Conservation (phyloP, 2,113 vertebrate genomes). For the Petromus typicus region DNA sequence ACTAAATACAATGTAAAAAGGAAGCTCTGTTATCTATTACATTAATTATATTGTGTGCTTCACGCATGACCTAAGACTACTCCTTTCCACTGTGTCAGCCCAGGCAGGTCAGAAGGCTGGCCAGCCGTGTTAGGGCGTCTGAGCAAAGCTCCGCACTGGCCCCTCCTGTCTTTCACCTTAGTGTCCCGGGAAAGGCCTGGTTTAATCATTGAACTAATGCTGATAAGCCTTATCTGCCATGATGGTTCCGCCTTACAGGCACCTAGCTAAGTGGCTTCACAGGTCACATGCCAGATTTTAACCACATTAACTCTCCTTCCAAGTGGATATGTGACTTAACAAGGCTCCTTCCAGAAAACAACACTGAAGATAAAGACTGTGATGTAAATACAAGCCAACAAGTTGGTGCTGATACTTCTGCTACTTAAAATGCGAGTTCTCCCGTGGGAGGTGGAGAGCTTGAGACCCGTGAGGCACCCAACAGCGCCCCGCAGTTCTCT, state of each 20-base stretch:
- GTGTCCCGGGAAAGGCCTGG: not conserved
- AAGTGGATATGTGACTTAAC: slow-evolving; percentile 51
- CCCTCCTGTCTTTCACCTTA: not conserved
- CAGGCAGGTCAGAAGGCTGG: not conserved
- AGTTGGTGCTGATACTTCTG: not conserved
- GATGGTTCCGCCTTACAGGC: not conserved
- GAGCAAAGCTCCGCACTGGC: not conserved
- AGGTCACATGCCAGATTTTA: slow-evolving; percentile 44
- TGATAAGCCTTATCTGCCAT: not conserved
- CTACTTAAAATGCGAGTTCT: not conserved
- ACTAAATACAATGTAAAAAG: not conserved
- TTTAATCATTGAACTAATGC: not conserved
- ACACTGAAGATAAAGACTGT: not conserved
- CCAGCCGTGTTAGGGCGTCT: not conserved
- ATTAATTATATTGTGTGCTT: not conserved
- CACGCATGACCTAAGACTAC: not conserved
- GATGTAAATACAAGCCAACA: not conserved
- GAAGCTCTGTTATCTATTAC: not conserved
- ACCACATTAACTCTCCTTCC: slow-evolving; percentile 52
- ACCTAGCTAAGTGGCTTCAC: slow-evolving; percentile 34
- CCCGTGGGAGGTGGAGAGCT: not conserved
- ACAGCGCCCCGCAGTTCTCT: not conserved
- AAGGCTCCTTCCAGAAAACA: slow-evolving; percentile 44
- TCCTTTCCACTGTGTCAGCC: not conserved
- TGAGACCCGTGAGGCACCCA: not conserved